A percentile compares a stretch with the other conserved stretches of the same genome.
phyloP scores from a whole-genome alignment of 2,797 vertebrate species.

The Pangasius sanitwongsei region DNA sequence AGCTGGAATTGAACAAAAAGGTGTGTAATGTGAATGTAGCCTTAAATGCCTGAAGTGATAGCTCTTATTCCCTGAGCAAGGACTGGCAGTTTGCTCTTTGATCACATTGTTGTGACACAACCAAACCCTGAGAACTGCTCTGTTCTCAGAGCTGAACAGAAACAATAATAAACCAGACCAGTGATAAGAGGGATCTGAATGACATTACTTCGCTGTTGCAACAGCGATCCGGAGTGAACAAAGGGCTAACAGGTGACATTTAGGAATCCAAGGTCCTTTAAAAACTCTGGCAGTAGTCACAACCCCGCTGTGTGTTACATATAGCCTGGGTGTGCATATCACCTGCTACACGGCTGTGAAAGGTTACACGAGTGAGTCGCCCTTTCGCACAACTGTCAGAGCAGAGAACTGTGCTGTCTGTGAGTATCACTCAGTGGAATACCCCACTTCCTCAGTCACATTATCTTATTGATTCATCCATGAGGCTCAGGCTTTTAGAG shows the following conservation, averaged over 20 bases:
- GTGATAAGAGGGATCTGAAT: conserved; percentile 15
- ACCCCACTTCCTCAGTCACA: conserved; percentile 65
- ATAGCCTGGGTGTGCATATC: conserved; percentile 7
- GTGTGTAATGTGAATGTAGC: background rate
- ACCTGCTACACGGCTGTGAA: conserved; percentile 48
- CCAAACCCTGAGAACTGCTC: conserved; percentile 11
- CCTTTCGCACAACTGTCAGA: conserved; percentile 42
- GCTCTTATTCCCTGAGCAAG: background rate
- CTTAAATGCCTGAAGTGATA: conserved; percentile 4
- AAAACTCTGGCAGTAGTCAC: conserved; percentile 17
- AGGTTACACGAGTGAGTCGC: conserved; percentile 38
- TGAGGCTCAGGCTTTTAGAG: conserved; percentile 42
- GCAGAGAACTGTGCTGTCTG: conserved; percentile 26
- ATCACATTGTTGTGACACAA: conserved; percentile 20
- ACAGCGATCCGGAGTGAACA: background rate
- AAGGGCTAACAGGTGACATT: conserved; percentile 24
- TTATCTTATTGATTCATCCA: conserved; percentile 62
- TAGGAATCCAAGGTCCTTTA: conserved; percentile 27
- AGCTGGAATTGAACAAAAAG: background rate
- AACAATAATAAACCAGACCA: conserved; percentile 34
- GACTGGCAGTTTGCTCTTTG: background rate
- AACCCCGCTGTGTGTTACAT: conserved; percentile 24
- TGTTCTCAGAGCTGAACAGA: conserved; percentile 13
- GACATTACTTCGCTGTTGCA: conserved; percentile 24
- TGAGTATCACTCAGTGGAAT: conserved; percentile 61